A percentile compares a stretch with the other conserved stretches of the same genome.
These are phyloP conservation scores for Drosophila kokeensis DNA, from an alignment of 2,888 invertebrate species.

Conservation along the genomic window DNA sequence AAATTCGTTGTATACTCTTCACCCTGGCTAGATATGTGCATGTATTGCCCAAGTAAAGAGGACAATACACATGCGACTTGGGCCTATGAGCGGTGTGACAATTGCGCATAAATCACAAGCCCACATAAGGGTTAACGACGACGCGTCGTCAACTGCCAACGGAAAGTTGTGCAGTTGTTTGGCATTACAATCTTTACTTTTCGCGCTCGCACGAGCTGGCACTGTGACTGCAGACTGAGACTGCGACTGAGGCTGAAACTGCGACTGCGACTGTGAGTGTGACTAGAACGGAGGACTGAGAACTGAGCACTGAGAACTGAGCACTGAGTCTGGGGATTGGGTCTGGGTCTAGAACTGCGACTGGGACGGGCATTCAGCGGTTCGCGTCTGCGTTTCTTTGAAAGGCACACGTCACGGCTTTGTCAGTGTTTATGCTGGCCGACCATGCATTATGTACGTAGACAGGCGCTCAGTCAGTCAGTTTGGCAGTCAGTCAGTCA, in stretches of 20 bases:
- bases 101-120: slow-evolving; percentile 55
- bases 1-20: neutral
- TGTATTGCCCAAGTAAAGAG: neutral
- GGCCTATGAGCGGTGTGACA: slow-evolving; percentile 38
- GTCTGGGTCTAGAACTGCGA: neutral
- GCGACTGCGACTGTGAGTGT: neutral
- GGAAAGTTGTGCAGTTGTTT: slow-evolving; percentile 62
- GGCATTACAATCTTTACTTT: slow-evolving; percentile 66
- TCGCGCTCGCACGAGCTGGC: slow-evolving; percentile 16
- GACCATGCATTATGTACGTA: slow-evolving; percentile 58
- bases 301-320: neutral
- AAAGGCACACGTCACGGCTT: slow-evolving; percentile 73
- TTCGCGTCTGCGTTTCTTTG: slow-evolving; percentile 69
- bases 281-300: slow-evolving; percentile 1
- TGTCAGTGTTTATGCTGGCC: slow-evolving; percentile 68
- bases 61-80: neutral
- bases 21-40: neutral
- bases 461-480: slow-evolving; percentile 62
- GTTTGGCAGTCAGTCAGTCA: slow-evolving; percentile 52
- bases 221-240: neutral
- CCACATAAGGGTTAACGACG: slow-evolving; percentile 59
- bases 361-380: slow-evolving; percentile 54
- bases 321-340: slow-evolving; percentile 2
- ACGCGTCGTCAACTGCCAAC: slow-evolving; percentile 45
- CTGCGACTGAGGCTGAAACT: neutral